Evolutionary conservation across 2,113 vertebrate species (phyloP), one percentile per base, ranked within the genome.

Genomic region (Diadophis punctatus): DNA sequence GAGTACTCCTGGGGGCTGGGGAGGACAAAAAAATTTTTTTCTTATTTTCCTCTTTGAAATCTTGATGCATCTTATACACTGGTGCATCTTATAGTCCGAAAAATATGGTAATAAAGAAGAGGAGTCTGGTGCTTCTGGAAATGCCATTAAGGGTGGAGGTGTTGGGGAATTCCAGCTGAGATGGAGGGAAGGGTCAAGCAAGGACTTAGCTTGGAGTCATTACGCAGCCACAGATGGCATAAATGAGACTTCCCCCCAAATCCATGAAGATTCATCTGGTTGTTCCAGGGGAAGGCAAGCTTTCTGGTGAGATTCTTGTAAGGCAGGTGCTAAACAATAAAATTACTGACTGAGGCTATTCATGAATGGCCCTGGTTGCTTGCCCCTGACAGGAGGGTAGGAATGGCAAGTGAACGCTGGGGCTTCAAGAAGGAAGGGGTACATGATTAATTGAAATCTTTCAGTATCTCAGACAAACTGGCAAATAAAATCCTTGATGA

Each of bases 221-320:
- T n/a, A 5, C 4, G 1, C 0, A 63, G 27, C 27, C 9, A 14
- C 60, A 63, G 60, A n/a, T 30, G 1, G 11, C 27, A n/a, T n/a
- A 63, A 63, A 63, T 8, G 1, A 10, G 60, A 63, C 27, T 4
- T n/a, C 10, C 10, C 1, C 27, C 27, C 3, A 30, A 30, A 63
- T 60, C 56, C 56, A 63, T 63, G 60, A 63, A 63, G 27, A 30
- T 1, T 63, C 14, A 30, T 63, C 27, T 63, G 11, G 60, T 63
- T n/a, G 60, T n/a, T 63, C 4, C 60, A 63, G 27, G 27, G 27
- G 60, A 63, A 63, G 60, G 11, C 27, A 30, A 63, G 60, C 11
- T n/a, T 1, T n/a, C 27, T n/a, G 11, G 27, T 22, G 48, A 27
- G 46, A 52, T 16, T 51, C 25, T 30, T 27, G 46, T 87, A 52